These are phyloP conservation scores for Simalia tracyae DNA, from an alignment of 2,797 vertebrate genomes.

Conservation along the genomic window DNA sequence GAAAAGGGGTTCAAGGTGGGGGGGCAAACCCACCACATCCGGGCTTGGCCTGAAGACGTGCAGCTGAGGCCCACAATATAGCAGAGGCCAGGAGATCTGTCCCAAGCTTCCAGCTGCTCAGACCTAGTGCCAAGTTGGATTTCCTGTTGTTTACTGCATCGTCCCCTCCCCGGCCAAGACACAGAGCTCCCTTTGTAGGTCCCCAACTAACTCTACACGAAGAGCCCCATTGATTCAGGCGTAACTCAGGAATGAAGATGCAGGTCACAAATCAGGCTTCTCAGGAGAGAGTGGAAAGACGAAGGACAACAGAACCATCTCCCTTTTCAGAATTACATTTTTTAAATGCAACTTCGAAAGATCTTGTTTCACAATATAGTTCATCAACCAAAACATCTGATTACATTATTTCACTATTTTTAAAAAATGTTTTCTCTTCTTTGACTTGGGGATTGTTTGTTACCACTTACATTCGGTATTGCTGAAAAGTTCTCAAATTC, in stretches of 20 bases:
- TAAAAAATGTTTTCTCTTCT: not conserved
- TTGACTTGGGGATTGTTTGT: not conserved
- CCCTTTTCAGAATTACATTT: too few species aligned
- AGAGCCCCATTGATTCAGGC: not conserved
- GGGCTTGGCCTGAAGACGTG: not conserved
- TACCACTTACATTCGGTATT: not conserved
- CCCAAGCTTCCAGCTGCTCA: conserved; percentile 24
- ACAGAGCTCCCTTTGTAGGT: conserved; percentile 20
- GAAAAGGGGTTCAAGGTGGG: not conserved
- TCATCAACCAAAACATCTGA: not conserved
- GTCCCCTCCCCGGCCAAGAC: conserved; percentile 21
- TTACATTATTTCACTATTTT: not conserved
- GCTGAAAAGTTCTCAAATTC: not conserved
- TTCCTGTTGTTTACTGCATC: conserved; percentile 48
- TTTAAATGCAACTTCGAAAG: not conserved
- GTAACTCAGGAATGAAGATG: not conserved
- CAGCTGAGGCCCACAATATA: not conserved
- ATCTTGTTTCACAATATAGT: not conserved
- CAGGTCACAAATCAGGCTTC: not conserved
- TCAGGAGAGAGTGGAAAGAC: not conserved
- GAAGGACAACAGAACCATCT: not conserved
- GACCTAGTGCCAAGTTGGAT: conserved; percentile 45
- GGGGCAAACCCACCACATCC: not conserved
- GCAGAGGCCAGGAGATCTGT: conserved; percentile 10
- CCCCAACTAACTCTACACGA: not conserved